phyloP scores from a whole-genome alignment of 2,113 vertebrate species.

The Eptesicus fuscus region DNA sequence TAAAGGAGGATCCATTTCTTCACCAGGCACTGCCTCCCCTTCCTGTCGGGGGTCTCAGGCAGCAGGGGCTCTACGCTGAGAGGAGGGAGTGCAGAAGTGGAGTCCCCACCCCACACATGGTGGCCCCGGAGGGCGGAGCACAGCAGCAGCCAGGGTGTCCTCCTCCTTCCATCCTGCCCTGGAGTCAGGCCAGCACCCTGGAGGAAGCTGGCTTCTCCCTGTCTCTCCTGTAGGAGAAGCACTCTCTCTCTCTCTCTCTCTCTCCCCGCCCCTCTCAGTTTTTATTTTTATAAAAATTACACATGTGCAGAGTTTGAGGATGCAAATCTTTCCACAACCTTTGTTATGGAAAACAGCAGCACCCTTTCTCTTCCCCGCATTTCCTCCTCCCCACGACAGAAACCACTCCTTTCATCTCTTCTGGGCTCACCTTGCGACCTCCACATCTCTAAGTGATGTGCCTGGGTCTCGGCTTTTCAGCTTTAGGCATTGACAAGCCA shows the following conservation, averaged over 20 bases:
- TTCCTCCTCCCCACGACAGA: background rate
- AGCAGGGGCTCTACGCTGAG: background rate
- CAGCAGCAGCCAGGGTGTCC: background rate
- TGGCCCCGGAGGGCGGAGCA: too few relatives aligned
- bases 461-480: background rate
- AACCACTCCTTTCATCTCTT: background rate
- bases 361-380: background rate
- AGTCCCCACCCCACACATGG: background rate
- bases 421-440: background rate
- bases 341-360: background rate
- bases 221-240: background rate
- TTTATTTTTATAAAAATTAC: background rate
- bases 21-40: background rate
- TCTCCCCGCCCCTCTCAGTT: background rate
- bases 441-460: background rate
- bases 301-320: background rate
- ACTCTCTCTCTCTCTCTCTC: background rate
- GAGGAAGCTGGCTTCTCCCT: background rate
- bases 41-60: background rate
- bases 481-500: background rate
- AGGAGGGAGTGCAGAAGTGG: too few relatives aligned
- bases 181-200: background rate
- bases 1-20: slow-evolving; percentile 27
- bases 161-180: background rate
- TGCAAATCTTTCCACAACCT: background rate